A percentile compares a stretch with the other conserved stretches of the same genome.
Evolutionary conservation across 1,140 invertebrate species (phyloP).

Genomic region (Colletes gigas): DNA sequence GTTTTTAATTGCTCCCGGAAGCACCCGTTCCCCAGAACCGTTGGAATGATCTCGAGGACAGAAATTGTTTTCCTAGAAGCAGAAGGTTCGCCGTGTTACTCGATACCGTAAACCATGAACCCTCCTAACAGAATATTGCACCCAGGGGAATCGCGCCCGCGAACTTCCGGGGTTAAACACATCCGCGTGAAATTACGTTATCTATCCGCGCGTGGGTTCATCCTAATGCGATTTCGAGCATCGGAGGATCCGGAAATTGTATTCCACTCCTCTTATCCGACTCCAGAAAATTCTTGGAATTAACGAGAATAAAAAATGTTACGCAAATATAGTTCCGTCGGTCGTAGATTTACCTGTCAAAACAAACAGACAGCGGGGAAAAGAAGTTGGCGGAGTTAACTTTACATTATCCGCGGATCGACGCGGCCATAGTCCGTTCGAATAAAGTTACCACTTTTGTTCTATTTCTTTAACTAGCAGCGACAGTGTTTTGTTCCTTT

Average conservation of each 20-base stretch:
- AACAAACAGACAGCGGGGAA: no score
- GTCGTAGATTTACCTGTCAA: no score
- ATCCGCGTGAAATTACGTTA: conserved; percentile 7
- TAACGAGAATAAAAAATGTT: no score
- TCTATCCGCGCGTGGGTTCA: not conserved
- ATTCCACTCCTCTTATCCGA: no score
- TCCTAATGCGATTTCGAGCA: not conserved
- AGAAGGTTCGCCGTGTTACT: conserved; percentile 55
- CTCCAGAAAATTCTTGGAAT: no score
- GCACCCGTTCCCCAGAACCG: conserved; percentile 6
- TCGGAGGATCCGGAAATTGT: conserved; percentile 28
- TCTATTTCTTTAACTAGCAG: no score
- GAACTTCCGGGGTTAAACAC: conserved; percentile 47
- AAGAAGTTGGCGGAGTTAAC: no score
- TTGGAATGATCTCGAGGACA: conserved; percentile 19
- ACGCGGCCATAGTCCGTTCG: no score
- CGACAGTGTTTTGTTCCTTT: no score
- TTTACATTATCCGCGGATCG: no score
- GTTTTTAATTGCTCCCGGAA: not conserved
- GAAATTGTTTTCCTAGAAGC: conserved; percentile 54
- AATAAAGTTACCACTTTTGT: no score
- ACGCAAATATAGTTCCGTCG: no score
- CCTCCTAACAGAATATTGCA: conserved; percentile 48
- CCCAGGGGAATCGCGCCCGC: conserved; percentile 39
- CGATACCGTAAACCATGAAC: conserved; percentile 29